These are phyloP conservation scores for Mantis religiosa DNA, from an alignment of 2,888 invertebrate genomes.

Conservation along the genomic window DNA sequence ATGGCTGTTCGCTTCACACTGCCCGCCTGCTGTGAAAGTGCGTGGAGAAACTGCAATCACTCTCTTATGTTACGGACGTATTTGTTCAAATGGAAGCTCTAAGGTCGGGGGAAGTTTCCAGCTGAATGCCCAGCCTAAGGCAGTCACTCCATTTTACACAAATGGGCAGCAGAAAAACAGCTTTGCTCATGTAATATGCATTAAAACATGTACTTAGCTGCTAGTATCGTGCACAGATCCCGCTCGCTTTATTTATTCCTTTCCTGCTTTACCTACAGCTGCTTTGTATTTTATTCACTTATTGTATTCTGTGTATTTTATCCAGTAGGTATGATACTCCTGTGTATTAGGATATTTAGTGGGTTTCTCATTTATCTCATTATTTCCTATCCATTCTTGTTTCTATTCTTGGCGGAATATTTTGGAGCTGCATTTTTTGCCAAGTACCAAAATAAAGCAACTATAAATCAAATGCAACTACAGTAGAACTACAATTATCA, in stretches of 20 bases:
- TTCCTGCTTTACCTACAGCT: background rate
- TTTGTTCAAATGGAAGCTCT: background rate
- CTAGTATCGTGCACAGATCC: background rate
- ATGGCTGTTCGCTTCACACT: background rate
- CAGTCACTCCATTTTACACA: background rate
- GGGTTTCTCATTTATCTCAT: too few species aligned
- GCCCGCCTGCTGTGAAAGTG: background rate
- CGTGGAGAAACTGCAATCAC: background rate
- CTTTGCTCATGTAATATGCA: background rate
- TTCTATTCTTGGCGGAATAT: too few species aligned
- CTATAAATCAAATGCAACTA: too few species aligned
- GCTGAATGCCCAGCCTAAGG: background rate
- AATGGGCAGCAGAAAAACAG: background rate
- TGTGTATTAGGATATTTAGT: too few species aligned
- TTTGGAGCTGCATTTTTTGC: too few species aligned
- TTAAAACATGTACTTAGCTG: background rate
- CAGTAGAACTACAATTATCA: too few species aligned
- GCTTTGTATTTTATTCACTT: too few species aligned
- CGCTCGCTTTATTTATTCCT: background rate
- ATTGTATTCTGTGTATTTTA: too few species aligned
- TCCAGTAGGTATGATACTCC: too few species aligned
- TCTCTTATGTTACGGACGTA: background rate
- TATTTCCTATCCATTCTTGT: too few species aligned
- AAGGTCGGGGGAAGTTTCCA: background rate
- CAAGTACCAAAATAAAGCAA: too few species aligned